phyloP scores from a whole-genome alignment of 2,797 vertebrate species.

The Ctenosaura bakeri region DNA sequence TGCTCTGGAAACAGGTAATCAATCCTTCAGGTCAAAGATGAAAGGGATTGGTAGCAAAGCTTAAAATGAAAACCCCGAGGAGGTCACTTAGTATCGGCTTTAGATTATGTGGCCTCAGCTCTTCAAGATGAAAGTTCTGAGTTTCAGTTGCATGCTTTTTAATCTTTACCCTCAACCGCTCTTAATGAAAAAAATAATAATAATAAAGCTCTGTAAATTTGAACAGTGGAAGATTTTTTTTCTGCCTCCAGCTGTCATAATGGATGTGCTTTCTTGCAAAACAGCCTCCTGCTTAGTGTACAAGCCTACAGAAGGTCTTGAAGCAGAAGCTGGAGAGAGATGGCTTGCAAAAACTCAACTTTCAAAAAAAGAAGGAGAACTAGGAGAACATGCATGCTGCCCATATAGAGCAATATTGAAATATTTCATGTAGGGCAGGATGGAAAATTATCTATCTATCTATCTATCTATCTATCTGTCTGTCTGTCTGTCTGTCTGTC shows the following conservation, averaged over 20 bases:
- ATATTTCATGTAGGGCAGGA: too few relatives aligned
- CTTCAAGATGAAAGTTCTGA: slow-evolving; percentile 49
- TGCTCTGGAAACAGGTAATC: slow-evolving; percentile 57
- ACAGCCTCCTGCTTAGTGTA: not conserved
- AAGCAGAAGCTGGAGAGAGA: not conserved
- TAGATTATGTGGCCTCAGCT: slow-evolving; percentile 36
- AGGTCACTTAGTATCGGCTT: slow-evolving; percentile 57
- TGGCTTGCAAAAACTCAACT: not conserved
- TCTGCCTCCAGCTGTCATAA: slow-evolving; percentile 20
- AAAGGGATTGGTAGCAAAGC: slow-evolving; percentile 49
- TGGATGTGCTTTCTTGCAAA: not conserved
- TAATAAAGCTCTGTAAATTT: slow-evolving; percentile 42
- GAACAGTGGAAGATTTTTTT: not conserved
- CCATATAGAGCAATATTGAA: too few relatives aligned
- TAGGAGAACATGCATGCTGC: too few relatives aligned
- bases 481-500: too few relatives aligned
- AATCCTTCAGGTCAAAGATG: slow-evolving; percentile 67
- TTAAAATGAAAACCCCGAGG: slow-evolving; percentile 57
- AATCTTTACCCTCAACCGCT: not conserved
- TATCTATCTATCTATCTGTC: too few relatives aligned
- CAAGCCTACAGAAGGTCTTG: not conserved
- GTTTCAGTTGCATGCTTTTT: not conserved
- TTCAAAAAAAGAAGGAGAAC: too few relatives aligned
- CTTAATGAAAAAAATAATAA: slow-evolving; percentile 35
- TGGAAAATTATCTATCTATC: too few relatives aligned